Evolutionary conservation across 1,140 invertebrate genomes (phyloP).

Genomic region (Helicoverpa armigera): DNA sequence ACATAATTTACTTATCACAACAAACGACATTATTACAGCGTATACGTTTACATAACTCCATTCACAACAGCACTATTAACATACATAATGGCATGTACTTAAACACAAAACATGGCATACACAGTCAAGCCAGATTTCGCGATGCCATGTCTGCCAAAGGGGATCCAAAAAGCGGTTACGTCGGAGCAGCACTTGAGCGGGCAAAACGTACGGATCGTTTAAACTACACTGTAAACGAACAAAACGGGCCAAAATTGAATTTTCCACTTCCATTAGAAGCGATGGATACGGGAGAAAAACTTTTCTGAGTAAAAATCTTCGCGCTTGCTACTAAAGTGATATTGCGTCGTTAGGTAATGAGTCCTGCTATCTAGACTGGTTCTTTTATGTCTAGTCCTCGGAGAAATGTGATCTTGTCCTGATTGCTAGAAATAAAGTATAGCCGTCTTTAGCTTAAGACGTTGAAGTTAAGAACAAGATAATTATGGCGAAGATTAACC

Average conservation of each 20-base stretch:
- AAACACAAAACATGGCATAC: neutral
- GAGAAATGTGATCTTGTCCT: slow-evolving; percentile 1
- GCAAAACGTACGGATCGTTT: slow-evolving; percentile 1
- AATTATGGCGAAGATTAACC: neutral
- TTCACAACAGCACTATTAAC: neutral
- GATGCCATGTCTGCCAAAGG: slow-evolving; percentile 14
- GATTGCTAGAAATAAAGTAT: neutral
- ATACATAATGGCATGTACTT: neutral
- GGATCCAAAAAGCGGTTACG: slow-evolving; percentile 26
- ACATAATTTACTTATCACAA: neutral
- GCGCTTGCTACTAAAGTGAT: slow-evolving; percentile 21
- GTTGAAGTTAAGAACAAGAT: neutral
- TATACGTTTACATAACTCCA: slow-evolving; percentile 12
- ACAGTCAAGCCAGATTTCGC: neutral
- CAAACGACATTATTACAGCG: neutral
- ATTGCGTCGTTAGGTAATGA: slow-evolving; percentile 19
- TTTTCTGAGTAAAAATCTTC: neutral
- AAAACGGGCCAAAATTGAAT: slow-evolving; percentile 26
- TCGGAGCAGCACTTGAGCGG: slow-evolving; percentile 19
- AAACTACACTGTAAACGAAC: slow-evolving; percentile 10
- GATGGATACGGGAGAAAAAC: neutral
- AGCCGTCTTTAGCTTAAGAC: neutral
- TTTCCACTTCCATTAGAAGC: slow-evolving; percentile 8
- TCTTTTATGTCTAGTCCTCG: slow-evolving; percentile 5
- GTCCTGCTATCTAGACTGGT: neutral